A percentile compares a stretch with the other conserved stretches of the same genome.
phyloP scores from a whole-genome alignment of 2,888 invertebrate genomes.

The Hirtodrosophila cameraria region DNA sequence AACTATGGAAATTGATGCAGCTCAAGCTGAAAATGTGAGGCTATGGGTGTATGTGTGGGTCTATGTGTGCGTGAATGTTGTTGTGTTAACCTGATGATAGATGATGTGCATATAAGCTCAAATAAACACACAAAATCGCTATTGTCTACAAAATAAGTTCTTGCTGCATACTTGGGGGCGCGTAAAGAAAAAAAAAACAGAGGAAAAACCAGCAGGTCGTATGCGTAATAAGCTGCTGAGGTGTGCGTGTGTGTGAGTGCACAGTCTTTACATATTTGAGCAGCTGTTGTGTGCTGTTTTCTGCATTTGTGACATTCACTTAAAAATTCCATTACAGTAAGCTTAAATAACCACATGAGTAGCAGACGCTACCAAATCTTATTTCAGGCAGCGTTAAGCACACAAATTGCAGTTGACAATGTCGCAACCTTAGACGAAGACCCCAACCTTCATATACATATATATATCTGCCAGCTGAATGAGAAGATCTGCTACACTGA shows the following conservation, averaged over 20 bases:
- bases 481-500: no score
- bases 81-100: slow-evolving; percentile 66
- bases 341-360: slow-evolving; percentile 71
- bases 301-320: slow-evolving; percentile 78
- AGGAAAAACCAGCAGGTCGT: slow-evolving; percentile 35
- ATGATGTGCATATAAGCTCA: slow-evolving; percentile 78
- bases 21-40: slow-evolving; percentile 23
- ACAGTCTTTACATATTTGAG: slow-evolving; percentile 72
- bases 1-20: slow-evolving; percentile 78
- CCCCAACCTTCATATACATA: slow-evolving; percentile 1
- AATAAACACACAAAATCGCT: slow-evolving; percentile 74
- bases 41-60: slow-evolving; percentile 5
- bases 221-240: slow-evolving; percentile 59
- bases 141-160: slow-evolving; percentile 62
- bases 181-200: slow-evolving; percentile 3
- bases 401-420: slow-evolving; percentile 69
- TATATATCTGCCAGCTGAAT: no score
- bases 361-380: slow-evolving; percentile 50
- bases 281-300: slow-evolving; percentile 57
- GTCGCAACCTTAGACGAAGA: slow-evolving; percentile 9
- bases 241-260: slow-evolving; percentile 23
- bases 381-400: slow-evolving; percentile 79
- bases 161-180: slow-evolving; percentile 29
- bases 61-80: slow-evolving; percentile 5
- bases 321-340: slow-evolving; percentile 78